Evolutionary conservation across 2,888 invertebrate genomes (phyloP), one percentile per base, ranked within the genome.

Genomic region (Tetropium fuscum): DNA sequence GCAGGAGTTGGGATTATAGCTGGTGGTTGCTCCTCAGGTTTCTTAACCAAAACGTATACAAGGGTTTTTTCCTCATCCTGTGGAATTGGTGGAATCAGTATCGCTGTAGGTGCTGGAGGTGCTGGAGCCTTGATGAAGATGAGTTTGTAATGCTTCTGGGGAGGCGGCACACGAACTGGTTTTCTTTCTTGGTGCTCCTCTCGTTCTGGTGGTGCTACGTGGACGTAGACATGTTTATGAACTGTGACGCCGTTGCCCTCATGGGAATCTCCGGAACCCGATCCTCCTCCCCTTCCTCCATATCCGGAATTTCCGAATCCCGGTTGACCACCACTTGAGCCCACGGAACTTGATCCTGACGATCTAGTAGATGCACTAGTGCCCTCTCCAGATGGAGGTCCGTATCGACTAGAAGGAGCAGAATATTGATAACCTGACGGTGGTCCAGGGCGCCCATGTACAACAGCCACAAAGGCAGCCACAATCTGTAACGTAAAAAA

Each of bases 31-130:
- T 93, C 92, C 75, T 94, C 94, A 73, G 94, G 94, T 79, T 90
- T 92, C 87, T 94, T 94, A 72, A 93, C 93, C 81, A 94, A 83
- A 18, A 94, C 94, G 83, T 94, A 94, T 73, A 94, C 93, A 66
- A 94, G 86, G 48, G 94, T 94, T 85, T 94, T 94, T 80, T 93
- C 92, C 83, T 93, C 92, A 81, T 93, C 69, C 79, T 93, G 93
- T 60, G 89, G 88, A 79, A 91, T 90, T 19, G 91, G 81, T 19
- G 93, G 92, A 68, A 93, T 91, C 68, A 90, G 86, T 63, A 93
- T 93, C 1, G 89, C 91, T 60, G 90, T 88, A 51, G 92, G 91
- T 58, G 92, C 87, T 48, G 92, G 91, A 11, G 70, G 54, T 16
- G 72, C 61, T 49, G 74, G 74, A 1, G 70, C 73, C 86, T 94